phyloP scores from a whole-genome alignment of 2,797 vertebrate genomes.

The Acropternis orthonyx region DNA sequence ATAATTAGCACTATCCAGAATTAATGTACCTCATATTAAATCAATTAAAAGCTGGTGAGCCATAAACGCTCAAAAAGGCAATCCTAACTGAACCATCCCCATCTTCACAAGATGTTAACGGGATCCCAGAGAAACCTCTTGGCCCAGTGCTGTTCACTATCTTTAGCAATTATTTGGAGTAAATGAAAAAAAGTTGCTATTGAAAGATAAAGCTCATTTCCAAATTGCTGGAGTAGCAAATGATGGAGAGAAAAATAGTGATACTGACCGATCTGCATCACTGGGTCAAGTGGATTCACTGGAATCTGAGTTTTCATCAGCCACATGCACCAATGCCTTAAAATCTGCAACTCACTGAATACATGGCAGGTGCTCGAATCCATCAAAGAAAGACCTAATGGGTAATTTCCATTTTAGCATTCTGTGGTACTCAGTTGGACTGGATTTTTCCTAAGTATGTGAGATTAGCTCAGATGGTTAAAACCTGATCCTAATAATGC shows the following conservation, averaged over 20 bases:
- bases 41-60: conserved; percentile 29
- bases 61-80: conserved; percentile 2
- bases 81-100: conserved; percentile 21
- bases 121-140: conserved; percentile 7
- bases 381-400: not conserved
- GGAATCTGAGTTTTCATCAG: not conserved
- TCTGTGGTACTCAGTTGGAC: not conserved
- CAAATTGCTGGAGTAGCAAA: not conserved
- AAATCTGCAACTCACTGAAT: not conserved
- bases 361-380: not conserved
- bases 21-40: conserved; percentile 38
- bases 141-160: not conserved
- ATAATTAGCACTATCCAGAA: conserved; percentile 42
- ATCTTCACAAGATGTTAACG: not conserved
- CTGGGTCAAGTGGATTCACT: not conserved
- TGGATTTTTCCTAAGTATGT: not conserved
- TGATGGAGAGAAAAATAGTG: not conserved
- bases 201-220: not conserved
- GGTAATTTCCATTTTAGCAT: not conserved
- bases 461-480: not conserved
- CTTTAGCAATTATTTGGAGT: not conserved
- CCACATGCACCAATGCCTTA: not conserved
- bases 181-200: not conserved
- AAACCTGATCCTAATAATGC: not conserved
- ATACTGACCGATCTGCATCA: not conserved